Conservation (phyloP, 2,797 vertebrate species). For the Sebastes kiyomatsui region DNA sequence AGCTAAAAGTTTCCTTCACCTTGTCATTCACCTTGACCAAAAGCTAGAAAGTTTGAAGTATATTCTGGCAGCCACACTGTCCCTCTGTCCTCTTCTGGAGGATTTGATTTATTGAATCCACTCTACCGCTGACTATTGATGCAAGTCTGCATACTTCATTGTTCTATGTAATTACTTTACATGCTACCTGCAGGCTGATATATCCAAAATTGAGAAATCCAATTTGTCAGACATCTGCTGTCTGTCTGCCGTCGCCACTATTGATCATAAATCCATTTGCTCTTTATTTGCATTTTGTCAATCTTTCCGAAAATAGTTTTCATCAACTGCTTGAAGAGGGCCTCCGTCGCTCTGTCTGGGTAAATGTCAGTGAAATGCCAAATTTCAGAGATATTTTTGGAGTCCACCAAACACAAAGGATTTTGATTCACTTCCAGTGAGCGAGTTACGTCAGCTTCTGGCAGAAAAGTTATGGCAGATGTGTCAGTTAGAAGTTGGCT, state of each 20-base stretch:
- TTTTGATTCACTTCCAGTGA: constrained; percentile 34
- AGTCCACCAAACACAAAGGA: constrained; percentile 6
- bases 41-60: constrained; percentile 1
- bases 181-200: constrained; percentile 12
- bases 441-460: neutral
- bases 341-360: constrained; percentile 31
- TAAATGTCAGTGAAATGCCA: constrained; percentile 68
- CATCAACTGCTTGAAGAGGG: constrained; percentile 29
- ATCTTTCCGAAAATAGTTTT: constrained; percentile 47
- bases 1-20: constrained; percentile 27
- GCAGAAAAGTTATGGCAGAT: neutral
- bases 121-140: constrained; percentile 1
- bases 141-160: constrained; percentile 11
- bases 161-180: constrained; percentile 34
- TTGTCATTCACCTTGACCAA: constrained; percentile 39
- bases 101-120: constrained; percentile 16
- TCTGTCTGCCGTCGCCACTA: constrained; percentile 22
- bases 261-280: constrained; percentile 55
- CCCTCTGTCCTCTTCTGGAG: neutral
- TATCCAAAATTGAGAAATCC: constrained; percentile 21
- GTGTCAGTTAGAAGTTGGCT: neutral
- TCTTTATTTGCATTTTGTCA: constrained; percentile 53
- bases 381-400: constrained; percentile 30
- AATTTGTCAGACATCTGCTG: constrained; percentile 47
- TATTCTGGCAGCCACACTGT: constrained; percentile 13